Evolutionary conservation across 2,113 vertebrate genomes (phyloP).

Genomic region (Charina bottae): DNA sequence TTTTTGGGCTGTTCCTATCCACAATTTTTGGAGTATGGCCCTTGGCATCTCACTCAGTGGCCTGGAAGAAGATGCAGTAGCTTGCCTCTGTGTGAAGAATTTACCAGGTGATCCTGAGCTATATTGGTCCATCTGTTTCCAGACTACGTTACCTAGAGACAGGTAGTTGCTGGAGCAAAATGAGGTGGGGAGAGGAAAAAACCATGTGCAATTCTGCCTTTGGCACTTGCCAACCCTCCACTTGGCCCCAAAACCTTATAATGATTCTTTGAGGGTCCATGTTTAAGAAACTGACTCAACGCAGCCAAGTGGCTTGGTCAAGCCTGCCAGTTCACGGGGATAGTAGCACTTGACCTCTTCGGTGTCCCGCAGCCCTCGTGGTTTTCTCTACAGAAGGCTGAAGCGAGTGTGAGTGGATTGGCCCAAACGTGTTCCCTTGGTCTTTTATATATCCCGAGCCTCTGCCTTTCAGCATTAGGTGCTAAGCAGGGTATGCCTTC

Average conservation of each 20-base stretch:
- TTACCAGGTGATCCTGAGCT: not conserved
- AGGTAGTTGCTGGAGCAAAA: not conserved
- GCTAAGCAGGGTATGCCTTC: rapidly evolving
- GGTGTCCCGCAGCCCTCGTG: no score
- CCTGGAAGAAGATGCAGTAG: no score
- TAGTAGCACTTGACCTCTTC: no score
- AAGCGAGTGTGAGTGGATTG: no score
- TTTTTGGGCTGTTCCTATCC: no score
- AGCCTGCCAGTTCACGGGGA: not conserved
- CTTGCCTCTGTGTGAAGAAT: not conserved
- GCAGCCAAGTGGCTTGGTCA: no score
- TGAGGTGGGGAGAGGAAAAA: not conserved
- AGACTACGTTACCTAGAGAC: not conserved
- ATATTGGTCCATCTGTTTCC: not conserved
- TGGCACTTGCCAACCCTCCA: not conserved
- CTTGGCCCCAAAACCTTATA: not conserved
- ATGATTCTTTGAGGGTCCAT: not conserved
- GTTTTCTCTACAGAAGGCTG: no score
- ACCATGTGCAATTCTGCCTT: not conserved
- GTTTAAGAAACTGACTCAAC: not conserved
- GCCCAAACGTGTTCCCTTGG: no score
- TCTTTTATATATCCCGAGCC: no score
- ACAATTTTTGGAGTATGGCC: no score
- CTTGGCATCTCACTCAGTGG: no score
- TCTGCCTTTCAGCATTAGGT: not conserved